Evolutionary conservation across 2,888 invertebrate species (phyloP).

Genomic region (Ennomos quercinarius): DNA sequence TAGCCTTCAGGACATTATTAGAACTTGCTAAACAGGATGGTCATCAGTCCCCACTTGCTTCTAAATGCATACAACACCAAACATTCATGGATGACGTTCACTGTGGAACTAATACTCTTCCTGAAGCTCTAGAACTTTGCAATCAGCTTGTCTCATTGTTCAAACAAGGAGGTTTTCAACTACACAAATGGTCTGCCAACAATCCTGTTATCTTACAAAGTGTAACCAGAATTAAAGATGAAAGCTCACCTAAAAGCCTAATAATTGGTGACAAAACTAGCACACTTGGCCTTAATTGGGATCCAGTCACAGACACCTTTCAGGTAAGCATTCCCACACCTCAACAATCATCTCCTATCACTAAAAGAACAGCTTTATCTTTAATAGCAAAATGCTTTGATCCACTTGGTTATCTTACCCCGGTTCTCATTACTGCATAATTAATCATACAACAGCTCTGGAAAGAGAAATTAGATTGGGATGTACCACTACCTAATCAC

Average conservation of each 20-base stretch:
- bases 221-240: constrained; percentile 2
- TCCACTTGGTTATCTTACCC: neutral
- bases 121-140: too few relatives aligned
- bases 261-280: constrained; percentile 12
- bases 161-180: neutral
- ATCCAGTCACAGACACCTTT: neutral
- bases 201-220: constrained; percentile 5
- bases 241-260: constrained; percentile 5
- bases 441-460: constrained; percentile 5
- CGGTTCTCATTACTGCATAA: neutral
- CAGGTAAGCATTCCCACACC: constrained; percentile 1
- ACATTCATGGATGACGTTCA: constrained; percentile 8
- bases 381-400: constrained; percentile 5
- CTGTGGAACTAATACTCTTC: neutral
- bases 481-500: constrained; percentile 6
- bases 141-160: too few relatives aligned
- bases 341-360: neutral
- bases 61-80: constrained; percentile 4
- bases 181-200: constrained; percentile 12
- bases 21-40: too few relatives aligned
- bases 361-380: constrained; percentile 7
- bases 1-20: too few relatives aligned
- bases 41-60: neutral
- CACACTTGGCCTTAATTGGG: constrained; percentile 10
- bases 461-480: constrained; percentile 10